Conservation (phyloP, 2,113 vertebrate species). For the Anarhynchus alexandrinus region DNA sequence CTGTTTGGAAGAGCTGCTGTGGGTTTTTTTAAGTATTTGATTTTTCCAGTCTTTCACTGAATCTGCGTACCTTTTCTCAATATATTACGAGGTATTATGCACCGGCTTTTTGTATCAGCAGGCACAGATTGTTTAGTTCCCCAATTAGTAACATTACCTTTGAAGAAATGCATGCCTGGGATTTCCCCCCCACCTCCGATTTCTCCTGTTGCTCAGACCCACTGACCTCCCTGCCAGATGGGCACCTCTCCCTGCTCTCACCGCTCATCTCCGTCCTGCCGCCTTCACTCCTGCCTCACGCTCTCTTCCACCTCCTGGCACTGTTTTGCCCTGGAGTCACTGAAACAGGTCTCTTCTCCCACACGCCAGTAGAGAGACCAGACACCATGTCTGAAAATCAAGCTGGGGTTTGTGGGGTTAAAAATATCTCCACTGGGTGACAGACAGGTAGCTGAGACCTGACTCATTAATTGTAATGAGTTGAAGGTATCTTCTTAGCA, state of each 20-base stretch:
- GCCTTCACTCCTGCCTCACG: background rate
- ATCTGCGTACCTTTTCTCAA: background rate
- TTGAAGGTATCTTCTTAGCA: background rate
- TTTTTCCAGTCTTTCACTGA: background rate
- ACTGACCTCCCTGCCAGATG: background rate
- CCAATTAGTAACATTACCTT: background rate
- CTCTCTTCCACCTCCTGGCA: background rate
- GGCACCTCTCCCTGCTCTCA: background rate
- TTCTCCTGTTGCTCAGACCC: background rate
- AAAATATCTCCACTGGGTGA: background rate
- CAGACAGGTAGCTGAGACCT: background rate
- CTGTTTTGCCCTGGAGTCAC: background rate
- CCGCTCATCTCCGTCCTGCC: rapidly evolving
- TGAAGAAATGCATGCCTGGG: background rate
- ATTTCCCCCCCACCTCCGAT: background rate
- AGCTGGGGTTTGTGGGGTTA: background rate
- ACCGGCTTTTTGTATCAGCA: background rate
- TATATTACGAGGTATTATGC: background rate
- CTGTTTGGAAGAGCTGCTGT: background rate
- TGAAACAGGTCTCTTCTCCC: background rate
- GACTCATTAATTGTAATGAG: background rate
- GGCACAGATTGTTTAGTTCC: background rate
- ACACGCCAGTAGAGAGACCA: background rate
- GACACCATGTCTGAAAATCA: background rate
- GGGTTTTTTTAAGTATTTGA: background rate